Evolutionary conservation across 2,888 invertebrate species (phyloP).

Genomic region (Erebia ligea): DNA sequence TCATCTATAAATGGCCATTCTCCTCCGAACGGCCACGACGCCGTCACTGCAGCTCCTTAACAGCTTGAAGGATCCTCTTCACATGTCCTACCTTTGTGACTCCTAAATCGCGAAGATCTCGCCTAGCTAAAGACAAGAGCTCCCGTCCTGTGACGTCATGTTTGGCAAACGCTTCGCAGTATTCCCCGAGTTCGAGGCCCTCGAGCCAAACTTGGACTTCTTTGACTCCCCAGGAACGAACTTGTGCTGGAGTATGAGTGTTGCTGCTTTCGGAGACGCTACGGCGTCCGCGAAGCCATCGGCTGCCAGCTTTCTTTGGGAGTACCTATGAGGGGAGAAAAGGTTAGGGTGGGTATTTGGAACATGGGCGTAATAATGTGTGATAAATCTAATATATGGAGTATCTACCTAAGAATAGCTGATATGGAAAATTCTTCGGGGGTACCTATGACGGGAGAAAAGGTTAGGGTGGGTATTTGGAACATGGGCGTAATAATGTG

Average conservation of each 20-base stretch:
- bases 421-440: too few species aligned
- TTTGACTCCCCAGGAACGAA: constrained; percentile 89
- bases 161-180: constrained; percentile 93
- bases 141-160: constrained; percentile 97
- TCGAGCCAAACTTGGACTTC: constrained; percentile 97
- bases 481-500: constrained; percentile 3
- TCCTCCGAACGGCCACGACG: constrained; percentile 78
- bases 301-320: constrained; percentile 65
- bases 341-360: constrained; percentile 43
- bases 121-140: constrained; percentile 91
- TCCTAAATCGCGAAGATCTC: constrained; percentile 95
- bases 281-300: constrained; percentile 72
- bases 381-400: neutral
- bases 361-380: constrained; percentile 3
- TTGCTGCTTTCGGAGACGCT: constrained; percentile 65
- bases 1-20: constrained; percentile 63
- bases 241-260: constrained; percentile 59
- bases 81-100: constrained; percentile 98
- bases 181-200: constrained; percentile 93
- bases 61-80: constrained; percentile 96
- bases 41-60: constrained; percentile 88
- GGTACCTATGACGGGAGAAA: constrained; percentile 56
- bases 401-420: neutral
- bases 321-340: constrained; percentile 56
- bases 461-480: constrained; percentile 43